Evolutionary conservation across 2,113 vertebrate genomes (phyloP).

Genomic region (Argyrosomus japonicus): DNA sequence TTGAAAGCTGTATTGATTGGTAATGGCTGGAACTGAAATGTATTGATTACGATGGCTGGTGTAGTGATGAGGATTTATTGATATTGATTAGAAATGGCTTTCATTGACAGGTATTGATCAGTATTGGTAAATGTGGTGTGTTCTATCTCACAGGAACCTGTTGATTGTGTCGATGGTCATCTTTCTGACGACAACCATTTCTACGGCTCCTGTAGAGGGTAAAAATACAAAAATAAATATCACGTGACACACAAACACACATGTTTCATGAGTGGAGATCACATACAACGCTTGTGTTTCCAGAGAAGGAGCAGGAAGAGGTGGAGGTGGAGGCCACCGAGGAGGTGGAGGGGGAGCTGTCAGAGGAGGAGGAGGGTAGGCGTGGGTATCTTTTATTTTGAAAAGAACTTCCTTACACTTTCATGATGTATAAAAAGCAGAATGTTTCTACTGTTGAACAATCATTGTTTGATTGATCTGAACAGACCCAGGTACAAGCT

Average conservation of each 20-base stretch:
- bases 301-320: constrained; percentile 83
- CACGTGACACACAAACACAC: too few relatives aligned
- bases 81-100: not conserved
- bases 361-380: constrained; percentile 85
- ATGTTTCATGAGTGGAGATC: too few relatives aligned
- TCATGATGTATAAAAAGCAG: not conserved
- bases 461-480: not conserved
- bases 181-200: constrained; percentile 57
- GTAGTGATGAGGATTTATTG: not conserved
- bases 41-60: not conserved
- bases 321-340: constrained; percentile 76
- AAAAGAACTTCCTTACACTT: not conserved
- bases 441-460: not conserved
- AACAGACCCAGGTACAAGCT: too few relatives aligned
- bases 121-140: constrained; percentile 13
- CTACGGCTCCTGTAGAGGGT: constrained; percentile 81
- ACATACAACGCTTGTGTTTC: not conserved
- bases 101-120: not conserved
- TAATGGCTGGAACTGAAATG: not conserved
- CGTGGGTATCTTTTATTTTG: constrained; percentile 14
- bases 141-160: constrained; percentile 67
- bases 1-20: not conserved
- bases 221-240: constrained; percentile 43
- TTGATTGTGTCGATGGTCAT: constrained; percentile 71
- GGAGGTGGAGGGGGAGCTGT: constrained; percentile 80